A percentile compares a stretch with the other conserved stretches of the same genome.
Conservation (phyloP, 2,888 invertebrate species). For the Thecophora atra region DNA sequence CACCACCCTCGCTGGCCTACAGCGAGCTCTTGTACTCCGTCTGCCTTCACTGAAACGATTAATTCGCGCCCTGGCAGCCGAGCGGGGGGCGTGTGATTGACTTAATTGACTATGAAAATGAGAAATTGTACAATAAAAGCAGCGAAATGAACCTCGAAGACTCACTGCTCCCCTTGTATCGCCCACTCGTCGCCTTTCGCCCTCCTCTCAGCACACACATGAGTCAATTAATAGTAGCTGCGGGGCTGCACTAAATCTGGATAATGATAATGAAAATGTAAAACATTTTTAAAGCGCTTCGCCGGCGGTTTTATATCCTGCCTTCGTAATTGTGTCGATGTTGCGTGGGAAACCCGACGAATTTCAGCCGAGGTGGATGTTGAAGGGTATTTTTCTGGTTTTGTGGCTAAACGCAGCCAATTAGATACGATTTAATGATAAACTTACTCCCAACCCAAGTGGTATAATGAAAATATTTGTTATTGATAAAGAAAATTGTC, state of each 20-base stretch:
- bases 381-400: background rate
- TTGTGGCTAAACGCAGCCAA: slow-evolving; percentile 18
- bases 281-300: slow-evolving; percentile 36
- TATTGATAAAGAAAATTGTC: too few species aligned
- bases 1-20: slow-evolving; percentile 16
- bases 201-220: background rate
- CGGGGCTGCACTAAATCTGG: slow-evolving; percentile 22
- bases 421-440: background rate
- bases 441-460: too few species aligned
- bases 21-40: background rate
- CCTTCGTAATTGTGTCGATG: slow-evolving; percentile 6
- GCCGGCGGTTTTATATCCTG: slow-evolving; percentile 26
- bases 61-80: slow-evolving; percentile 37
- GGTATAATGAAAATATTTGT: too few species aligned
- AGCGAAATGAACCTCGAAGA: slow-evolving; percentile 34
- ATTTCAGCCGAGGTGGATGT: background rate
- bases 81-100: slow-evolving; percentile 67
- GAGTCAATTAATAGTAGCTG: slow-evolving; percentile 29
- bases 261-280: slow-evolving; percentile 37
- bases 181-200: background rate
- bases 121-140: slow-evolving; percentile 55
- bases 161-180: background rate
- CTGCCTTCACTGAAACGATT: slow-evolving; percentile 28
- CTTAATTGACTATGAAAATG: slow-evolving; percentile 67
- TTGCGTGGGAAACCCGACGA: slow-evolving; percentile 18